phyloP scores from a whole-genome alignment of 2,113 vertebrate species.

The Procapra przewalskii region DNA sequence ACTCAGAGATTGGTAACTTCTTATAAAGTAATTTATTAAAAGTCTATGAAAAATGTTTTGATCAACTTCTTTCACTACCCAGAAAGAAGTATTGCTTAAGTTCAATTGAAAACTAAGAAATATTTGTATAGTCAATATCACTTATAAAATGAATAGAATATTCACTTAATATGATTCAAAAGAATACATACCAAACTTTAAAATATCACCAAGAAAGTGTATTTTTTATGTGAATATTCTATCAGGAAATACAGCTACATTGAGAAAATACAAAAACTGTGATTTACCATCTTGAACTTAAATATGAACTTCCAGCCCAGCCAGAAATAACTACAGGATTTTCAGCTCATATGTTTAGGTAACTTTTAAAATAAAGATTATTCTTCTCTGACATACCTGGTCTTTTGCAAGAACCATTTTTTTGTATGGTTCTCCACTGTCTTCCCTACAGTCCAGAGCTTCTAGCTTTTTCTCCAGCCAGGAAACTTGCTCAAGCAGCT shows the following conservation, averaged over 20 bases:
- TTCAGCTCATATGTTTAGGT: neutral
- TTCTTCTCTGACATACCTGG: constrained; percentile 46
- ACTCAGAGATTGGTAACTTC: neutral
- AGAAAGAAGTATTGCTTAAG: neutral
- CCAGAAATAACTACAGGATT: neutral
- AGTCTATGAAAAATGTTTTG: neutral
- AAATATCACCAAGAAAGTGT: neutral
- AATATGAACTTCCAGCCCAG: neutral
- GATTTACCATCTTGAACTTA: constrained; percentile 11
- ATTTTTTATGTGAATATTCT: neutral
- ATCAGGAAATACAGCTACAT: neutral
- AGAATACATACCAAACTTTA: neutral
- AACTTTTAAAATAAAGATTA: neutral
- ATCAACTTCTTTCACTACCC: neutral
- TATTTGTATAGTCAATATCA: neutral
- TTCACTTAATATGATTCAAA: neutral
- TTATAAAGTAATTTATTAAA: neutral
- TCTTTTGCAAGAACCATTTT: constrained; percentile 42
- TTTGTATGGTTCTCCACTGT: neutral
- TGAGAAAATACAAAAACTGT: neutral
- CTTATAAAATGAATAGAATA: neutral
- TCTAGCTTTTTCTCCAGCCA: constrained; percentile 41
- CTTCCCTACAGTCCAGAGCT: neutral
- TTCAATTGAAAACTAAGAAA: constrained; percentile 28
- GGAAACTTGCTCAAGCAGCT: constrained; percentile 38